Evolutionary conservation across 2,888 invertebrate species (phyloP), one percentile per base, ranked within the genome.

Genomic region (Idaea dimidiata): DNA sequence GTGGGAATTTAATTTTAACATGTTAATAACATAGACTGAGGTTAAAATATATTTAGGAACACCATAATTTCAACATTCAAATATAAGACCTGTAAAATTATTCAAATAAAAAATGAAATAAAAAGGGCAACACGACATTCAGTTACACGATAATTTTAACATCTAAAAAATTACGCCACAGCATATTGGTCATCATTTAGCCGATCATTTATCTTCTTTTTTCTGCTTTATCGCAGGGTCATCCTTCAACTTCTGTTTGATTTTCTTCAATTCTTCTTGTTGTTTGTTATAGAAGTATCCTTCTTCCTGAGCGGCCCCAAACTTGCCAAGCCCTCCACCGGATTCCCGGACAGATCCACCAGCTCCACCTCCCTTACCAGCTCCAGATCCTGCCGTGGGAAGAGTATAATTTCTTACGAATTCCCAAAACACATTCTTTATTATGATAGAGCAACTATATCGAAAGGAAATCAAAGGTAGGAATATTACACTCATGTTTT

Each of bases 261-360:
- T 59, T 62, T 85, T 78, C 62, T 81, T 73, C 10, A 90, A 33
- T 32, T 83, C 80, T 24, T 88, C 83, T 62, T 69, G 80, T 54
- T 83, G 78, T 61, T 88, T 83, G 32, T 80, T 75, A 62, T 80
- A 76, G 76, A 90, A 90, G 72, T 86, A 90, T 0, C 82, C 80
- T 60, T 89, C 90, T 69, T 90, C 90, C 31, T 84, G 78, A 0
- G 85, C 85, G 0, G 84, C 79, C 1, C 83, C 87, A 33, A 74
- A 84, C 64, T 76, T 76, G 0, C 89, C 89, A 0, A 90, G 62
- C 0, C 80, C 79, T 24, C 85, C 87, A 0, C 88, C 89, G 0
- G 86, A 77, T 62, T 86, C 84, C 60, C 83, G 80, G 0, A 88
- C 75, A 0, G 83, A 68, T 0, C 89, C 89, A 0, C 87, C 88